phyloP scores from a whole-genome alignment of 2,797 vertebrate species.

The Eospalax fontanierii region DNA sequence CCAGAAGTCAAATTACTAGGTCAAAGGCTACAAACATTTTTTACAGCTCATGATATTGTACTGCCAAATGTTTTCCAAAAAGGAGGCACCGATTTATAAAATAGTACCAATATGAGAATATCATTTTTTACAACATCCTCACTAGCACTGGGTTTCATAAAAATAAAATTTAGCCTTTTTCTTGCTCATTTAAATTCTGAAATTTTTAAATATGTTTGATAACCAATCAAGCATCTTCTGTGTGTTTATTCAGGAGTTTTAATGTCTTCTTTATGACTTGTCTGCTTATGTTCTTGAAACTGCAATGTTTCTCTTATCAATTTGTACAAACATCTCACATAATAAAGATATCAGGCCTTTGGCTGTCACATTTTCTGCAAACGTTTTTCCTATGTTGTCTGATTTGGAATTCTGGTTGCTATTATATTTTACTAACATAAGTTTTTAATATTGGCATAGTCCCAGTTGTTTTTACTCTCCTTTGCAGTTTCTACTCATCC shows the following conservation, averaged over 20 bases:
- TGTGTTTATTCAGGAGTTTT: constrained; percentile 55
- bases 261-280: constrained; percentile 66
- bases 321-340: constrained; percentile 26
- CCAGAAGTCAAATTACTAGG: constrained; percentile 74
- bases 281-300: constrained; percentile 61
- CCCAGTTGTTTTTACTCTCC: constrained; percentile 18
- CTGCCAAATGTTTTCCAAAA: constrained; percentile 72
- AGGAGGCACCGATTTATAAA: constrained; percentile 70
- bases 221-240: constrained; percentile 55
- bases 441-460: constrained; percentile 69
- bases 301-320: constrained; percentile 68
- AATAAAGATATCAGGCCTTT: constrained; percentile 56
- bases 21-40: constrained; percentile 76
- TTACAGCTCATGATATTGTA: constrained; percentile 69
- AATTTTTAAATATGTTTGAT: constrained; percentile 56
- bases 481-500: constrained; percentile 44
- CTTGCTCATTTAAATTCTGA: constrained; percentile 61
- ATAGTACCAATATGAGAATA: constrained; percentile 48
- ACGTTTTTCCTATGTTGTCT: constrained; percentile 40
- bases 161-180: constrained; percentile 59
- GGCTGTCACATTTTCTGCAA: constrained; percentile 42
- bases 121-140: constrained; percentile 70
- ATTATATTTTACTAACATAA: constrained; percentile 61
- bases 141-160: constrained; percentile 34
- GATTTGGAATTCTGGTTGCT: constrained; percentile 61